These are phyloP conservation scores for Gymnothorax javanicus DNA, from an alignment of 2,797 vertebrate genomes.

Conservation along the genomic window DNA sequence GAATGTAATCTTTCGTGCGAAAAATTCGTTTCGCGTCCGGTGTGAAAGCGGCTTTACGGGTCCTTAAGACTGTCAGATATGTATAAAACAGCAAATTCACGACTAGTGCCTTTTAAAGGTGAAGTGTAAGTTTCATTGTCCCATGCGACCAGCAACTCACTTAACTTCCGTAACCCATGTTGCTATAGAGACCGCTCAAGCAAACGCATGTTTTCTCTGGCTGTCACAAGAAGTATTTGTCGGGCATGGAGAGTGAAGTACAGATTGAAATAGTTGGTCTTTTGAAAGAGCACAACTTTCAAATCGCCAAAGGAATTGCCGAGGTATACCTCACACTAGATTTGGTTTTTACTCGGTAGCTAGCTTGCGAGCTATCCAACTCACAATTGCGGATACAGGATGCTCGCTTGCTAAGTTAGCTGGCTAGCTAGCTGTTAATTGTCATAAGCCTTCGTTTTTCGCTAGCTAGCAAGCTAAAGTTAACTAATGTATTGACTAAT, in stretches of 20 bases:
- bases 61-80: too few relatives aligned
- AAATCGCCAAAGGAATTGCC: conserved; percentile 62
- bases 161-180: conserved; percentile 44
- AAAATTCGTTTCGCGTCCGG: too few relatives aligned
- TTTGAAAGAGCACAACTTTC: conserved; percentile 63
- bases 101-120: too few relatives aligned
- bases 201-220: neutral
- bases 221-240: conserved; percentile 33
- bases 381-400: neutral
- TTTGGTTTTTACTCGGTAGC: neutral
- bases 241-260: conserved; percentile 37
- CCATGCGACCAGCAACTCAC: neutral
- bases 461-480: neutral
- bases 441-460: neutral
- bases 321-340: conserved; percentile 58
- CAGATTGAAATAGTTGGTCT: conserved; percentile 64
- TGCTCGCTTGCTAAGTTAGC: neutral
- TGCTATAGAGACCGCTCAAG: conserved; percentile 58
- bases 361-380: neutral
- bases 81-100: too few relatives aligned
- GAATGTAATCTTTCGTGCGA: too few relatives aligned
- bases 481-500: too few relatives aligned
- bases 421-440: neutral
- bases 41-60: too few relatives aligned
- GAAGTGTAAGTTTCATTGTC: too few relatives aligned